Conservation (phyloP, 2,888 invertebrate genomes). For the Parochlus steinenii region DNA sequence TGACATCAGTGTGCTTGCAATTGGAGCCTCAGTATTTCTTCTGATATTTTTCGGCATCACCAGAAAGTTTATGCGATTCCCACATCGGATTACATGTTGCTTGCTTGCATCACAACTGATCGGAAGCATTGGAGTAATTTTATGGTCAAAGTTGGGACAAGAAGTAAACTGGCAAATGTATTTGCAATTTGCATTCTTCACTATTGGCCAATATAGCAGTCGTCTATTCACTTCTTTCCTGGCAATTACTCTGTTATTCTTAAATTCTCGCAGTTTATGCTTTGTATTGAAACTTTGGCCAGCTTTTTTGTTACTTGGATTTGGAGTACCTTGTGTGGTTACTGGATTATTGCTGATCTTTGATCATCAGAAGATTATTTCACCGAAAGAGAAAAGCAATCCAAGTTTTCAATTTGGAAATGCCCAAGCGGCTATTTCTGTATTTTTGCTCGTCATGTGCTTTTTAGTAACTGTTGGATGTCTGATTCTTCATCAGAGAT, state of each 20-base stretch:
- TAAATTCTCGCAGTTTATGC: slow-evolving; percentile 69
- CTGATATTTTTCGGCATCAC: slow-evolving; percentile 53
- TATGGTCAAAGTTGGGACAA: slow-evolving; percentile 46
- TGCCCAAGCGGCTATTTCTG: slow-evolving; percentile 59
- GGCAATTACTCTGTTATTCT: slow-evolving; percentile 61
- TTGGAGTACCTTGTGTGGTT: slow-evolving; percentile 46
- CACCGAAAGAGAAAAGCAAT: slow-evolving; percentile 41
- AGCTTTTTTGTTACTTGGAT: slow-evolving; percentile 38
- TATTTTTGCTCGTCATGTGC: slow-evolving; percentile 58
- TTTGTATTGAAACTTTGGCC: slow-evolving; percentile 65
- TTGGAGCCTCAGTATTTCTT: slow-evolving; percentile 65
- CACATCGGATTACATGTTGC: slow-evolving; percentile 66
- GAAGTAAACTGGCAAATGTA: slow-evolving; percentile 44
- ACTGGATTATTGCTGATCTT: slow-evolving; percentile 45
- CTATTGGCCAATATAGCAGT: slow-evolving; percentile 62
- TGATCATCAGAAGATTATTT: slow-evolving; percentile 29
- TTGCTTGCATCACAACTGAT: slow-evolving; percentile 60
- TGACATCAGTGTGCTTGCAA: slow-evolving; percentile 65
- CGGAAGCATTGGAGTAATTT: slow-evolving; percentile 54
- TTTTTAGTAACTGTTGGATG: slow-evolving; percentile 72
- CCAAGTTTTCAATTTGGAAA: slow-evolving; percentile 65
- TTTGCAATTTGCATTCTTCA: slow-evolving; percentile 58
- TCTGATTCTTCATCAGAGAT: slow-evolving; percentile 67
- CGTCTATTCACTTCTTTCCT: slow-evolving; percentile 74
- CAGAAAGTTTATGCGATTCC: slow-evolving; percentile 59